phyloP scores from a whole-genome alignment of 2,797 vertebrate species.

The Microctenopoma lineatum region DNA sequence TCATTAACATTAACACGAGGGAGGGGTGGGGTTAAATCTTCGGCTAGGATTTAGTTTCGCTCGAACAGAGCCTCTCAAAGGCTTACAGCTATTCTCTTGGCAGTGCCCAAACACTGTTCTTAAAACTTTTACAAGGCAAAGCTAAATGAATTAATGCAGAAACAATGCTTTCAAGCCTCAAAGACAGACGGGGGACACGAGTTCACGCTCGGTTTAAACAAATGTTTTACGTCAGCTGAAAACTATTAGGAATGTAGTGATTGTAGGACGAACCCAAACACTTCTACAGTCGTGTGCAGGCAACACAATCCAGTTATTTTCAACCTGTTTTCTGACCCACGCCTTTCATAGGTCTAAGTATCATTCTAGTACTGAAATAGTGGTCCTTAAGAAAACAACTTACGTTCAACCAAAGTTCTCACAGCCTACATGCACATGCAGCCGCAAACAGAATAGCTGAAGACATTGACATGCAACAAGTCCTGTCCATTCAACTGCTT shows the following conservation, averaged over 20 bases:
- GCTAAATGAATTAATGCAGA: slow-evolving; percentile 72
- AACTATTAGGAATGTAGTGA: slow-evolving; percentile 30
- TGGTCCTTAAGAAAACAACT: no score
- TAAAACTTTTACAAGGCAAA: slow-evolving; percentile 71
- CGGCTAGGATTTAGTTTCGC: slow-evolving; percentile 74
- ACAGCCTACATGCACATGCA: not conserved
- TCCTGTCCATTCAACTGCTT: not conserved
- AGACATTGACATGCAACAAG: slow-evolving; percentile 6
- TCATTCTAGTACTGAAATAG: slow-evolving; percentile 45
- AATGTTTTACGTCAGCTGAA: slow-evolving; percentile 54
- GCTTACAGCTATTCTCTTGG: slow-evolving; percentile 73
- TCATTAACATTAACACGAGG: slow-evolving; percentile 70
- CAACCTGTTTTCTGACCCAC: slow-evolving; percentile 44
- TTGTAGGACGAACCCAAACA: slow-evolving; percentile 23
- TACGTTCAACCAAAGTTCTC: not conserved
- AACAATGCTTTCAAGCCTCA: slow-evolving; percentile 64
- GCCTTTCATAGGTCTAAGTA: slow-evolving; percentile 6
- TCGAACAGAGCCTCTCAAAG: slow-evolving; percentile 70
- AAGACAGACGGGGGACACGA: slow-evolving; percentile 44
- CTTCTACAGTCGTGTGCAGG: slow-evolving; percentile 12
- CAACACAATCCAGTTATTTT: slow-evolving; percentile 48
- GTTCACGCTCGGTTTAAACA: slow-evolving; percentile 56
- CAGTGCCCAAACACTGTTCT: slow-evolving; percentile 60
- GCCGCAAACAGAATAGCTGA: not conserved
- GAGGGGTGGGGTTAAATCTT: slow-evolving; percentile 66